These are phyloP conservation scores for Cosmorhoe ocellata DNA, from an alignment of 2,888 invertebrate species.

Conservation along the genomic window DNA sequence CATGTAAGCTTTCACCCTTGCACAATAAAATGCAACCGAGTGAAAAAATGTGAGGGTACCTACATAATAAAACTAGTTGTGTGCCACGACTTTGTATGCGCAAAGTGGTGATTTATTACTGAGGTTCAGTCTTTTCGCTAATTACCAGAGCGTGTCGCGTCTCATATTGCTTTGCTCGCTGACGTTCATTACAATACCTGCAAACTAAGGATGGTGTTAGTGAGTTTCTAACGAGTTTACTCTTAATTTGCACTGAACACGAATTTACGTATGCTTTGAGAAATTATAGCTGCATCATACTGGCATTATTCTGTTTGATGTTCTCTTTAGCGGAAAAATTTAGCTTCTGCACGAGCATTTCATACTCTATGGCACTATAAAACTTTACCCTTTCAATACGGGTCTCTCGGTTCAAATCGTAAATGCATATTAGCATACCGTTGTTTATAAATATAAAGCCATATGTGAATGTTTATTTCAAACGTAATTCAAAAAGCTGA, in stretches of 20 bases:
- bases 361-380: conserved; percentile 27
- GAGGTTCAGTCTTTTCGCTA: conserved; percentile 49
- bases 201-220: conserved; percentile 19
- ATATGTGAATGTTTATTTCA: background rate
- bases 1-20: no score
- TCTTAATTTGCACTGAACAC: conserved; percentile 16
- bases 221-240: background rate
- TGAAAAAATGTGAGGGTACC: no score
- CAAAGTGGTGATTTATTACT: conserved; percentile 51
- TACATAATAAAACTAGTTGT: no score
- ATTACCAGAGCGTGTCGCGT: conserved; percentile 52
- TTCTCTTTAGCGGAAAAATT: background rate
- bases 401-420: conserved; percentile 25
- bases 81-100: conserved; percentile 26
- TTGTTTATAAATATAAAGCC: conserved; percentile 29
- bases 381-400: conserved; percentile 34
- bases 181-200: conserved; percentile 7
- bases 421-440: conserved; percentile 40
- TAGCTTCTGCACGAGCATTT: conserved; percentile 11
- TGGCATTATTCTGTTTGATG: conserved; percentile 8
- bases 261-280: background rate
- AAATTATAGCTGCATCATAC: conserved; percentile 7
- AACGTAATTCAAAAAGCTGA: no score
- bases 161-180: conserved; percentile 39
- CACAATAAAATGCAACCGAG: no score